Conservation (phyloP, 1,140 invertebrate species). For the Zaprionus davidi region DNA sequence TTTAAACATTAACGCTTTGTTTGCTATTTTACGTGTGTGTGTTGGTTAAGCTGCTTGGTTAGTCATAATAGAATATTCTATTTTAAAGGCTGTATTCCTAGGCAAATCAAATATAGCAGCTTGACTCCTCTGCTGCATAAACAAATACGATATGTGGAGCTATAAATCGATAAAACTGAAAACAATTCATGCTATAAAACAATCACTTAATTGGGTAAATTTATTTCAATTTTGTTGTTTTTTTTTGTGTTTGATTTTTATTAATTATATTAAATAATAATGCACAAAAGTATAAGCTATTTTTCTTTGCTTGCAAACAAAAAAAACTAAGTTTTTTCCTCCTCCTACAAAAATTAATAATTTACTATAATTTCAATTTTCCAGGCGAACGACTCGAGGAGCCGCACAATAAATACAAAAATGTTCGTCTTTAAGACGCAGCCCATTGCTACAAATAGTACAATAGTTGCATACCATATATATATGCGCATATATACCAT, state of each 20-base stretch:
- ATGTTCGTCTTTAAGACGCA: constrained; percentile 73
- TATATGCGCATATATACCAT: not conserved
- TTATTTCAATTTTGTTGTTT: constrained; percentile 16
- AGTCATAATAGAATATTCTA: constrained; percentile 63
- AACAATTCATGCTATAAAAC: constrained; percentile 47
- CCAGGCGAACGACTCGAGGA: constrained; percentile 16
- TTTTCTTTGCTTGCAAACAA: constrained; percentile 48
- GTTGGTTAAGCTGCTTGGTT: constrained; percentile 74
- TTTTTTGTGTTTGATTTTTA: constrained; percentile 48
- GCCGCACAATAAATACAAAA: constrained; percentile 61
- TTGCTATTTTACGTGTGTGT: constrained; percentile 50
- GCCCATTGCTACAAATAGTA: constrained; percentile 49
- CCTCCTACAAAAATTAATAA: constrained; percentile 64
- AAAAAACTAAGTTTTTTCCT: constrained; percentile 70
- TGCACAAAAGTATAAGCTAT: constrained; percentile 73
- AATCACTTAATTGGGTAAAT: constrained; percentile 3
- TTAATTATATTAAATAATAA: constrained; percentile 79
- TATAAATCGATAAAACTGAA: constrained; percentile 14
- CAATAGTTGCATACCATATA: constrained; percentile 49
- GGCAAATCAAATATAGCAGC: constrained; percentile 19
- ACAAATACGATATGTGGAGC: constrained; percentile 18
- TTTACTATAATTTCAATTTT: constrained; percentile 67
- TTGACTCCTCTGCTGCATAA: not conserved
- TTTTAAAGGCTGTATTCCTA: constrained; percentile 48
- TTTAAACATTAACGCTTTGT: constrained; percentile 75